Evolutionary conservation across 2,113 vertebrate genomes (phyloP), one percentile per base, ranked within the genome.

Genomic region (Chrysochloris asiatica): DNA sequence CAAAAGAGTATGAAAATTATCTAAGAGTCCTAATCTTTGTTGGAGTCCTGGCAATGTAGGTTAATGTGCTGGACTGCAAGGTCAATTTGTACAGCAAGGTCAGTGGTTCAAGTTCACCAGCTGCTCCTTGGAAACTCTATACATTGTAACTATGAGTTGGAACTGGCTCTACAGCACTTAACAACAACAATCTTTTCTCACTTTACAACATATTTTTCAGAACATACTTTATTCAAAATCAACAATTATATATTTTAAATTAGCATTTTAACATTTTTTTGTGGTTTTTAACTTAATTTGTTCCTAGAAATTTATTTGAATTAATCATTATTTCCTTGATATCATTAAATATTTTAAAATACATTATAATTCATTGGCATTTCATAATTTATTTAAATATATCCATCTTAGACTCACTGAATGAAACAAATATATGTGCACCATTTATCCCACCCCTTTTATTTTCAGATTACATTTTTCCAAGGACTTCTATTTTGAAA

Each of bases 301-400:
- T 8, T 81, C 13, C 21, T 81, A 61, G 13, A 72, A 88, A 45
- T 78, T 28, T 78, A 67, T 9, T 21, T 69, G 4, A 69, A 22
- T 21, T 9, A 6, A 63, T 81, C 67, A 8, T 69, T 75, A 92
- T 94, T 95, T 83, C 17, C 43, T 69, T 54, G 16, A 90, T 6
- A 1, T 56, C 48, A 61, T 87, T 78, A 88, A 47, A n/a, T 94
- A 61, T 81, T 80, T 81, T 48, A 61, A 90, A 61, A 50, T 72
- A 10, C 75, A 54, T 73, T 71, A 24, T 2, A 65, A 61, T 81
- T 41, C 17, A 38, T 21, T 38, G n/a, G 75, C 69, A 38, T 71
- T 33, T 82, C 19, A 67, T 16, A 38, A n/a, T 92, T 88, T 81
- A 7, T 69, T 45, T 63, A 80, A 36, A 9, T 84, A 52, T 38